These are phyloP conservation scores for Octonoba sinensis DNA, from an alignment of 2,888 invertebrate genomes.

Conservation along the genomic window DNA sequence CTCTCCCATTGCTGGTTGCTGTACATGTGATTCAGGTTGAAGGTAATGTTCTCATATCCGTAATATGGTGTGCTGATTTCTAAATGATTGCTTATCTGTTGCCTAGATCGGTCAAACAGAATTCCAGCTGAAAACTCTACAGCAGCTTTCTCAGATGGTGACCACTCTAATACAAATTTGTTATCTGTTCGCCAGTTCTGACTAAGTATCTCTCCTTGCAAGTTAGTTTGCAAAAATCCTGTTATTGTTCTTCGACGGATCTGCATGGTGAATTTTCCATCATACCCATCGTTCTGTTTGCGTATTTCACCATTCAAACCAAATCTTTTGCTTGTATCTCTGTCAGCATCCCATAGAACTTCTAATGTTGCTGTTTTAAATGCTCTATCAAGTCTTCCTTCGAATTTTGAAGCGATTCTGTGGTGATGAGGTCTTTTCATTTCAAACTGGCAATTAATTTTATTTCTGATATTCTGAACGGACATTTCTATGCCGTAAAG, in stretches of 20 bases:
- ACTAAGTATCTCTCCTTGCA: constrained; percentile 36
- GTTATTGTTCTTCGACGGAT: constrained; percentile 33
- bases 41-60: constrained; percentile 40
- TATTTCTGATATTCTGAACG: constrained; percentile 13
- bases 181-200: constrained; percentile 40
- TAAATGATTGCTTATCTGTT: constrained; percentile 28
- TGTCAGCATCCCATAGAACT: constrained; percentile 58
- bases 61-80: constrained; percentile 48
- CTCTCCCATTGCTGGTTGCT: constrained; percentile 54
- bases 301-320: constrained; percentile 44
- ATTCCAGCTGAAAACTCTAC: constrained; percentile 20
- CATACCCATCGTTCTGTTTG: constrained; percentile 33
- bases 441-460: constrained; percentile 36
- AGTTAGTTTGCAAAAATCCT: constrained; percentile 29
- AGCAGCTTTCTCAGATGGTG: constrained; percentile 34
- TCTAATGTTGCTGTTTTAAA: constrained; percentile 48
- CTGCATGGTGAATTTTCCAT: constrained; percentile 40
- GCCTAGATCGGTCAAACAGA: constrained; percentile 13
- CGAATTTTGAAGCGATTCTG: constrained; percentile 29
- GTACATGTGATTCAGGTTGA: constrained; percentile 42
- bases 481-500: constrained; percentile 39
- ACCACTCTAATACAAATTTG: constrained; percentile 47
- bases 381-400: constrained; percentile 22
- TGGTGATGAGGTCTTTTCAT: constrained; percentile 42
- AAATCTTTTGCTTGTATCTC: constrained; percentile 52